Conservation (phyloP, 2,113 vertebrate genomes). For the Macaca nemestrina region DNA sequence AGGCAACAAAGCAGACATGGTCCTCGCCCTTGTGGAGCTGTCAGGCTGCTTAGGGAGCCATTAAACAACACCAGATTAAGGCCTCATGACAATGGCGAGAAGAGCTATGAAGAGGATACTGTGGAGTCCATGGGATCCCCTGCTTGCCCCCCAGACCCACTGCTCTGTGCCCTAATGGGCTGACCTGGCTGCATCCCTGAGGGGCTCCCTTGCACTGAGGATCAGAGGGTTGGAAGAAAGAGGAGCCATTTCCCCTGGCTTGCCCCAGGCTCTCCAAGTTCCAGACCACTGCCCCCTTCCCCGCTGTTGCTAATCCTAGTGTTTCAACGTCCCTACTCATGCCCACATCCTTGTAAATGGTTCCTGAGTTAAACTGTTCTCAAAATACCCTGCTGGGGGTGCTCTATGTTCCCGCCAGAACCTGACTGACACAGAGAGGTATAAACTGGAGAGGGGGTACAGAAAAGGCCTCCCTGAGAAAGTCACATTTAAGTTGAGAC, state of each 20-base stretch:
- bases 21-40: neutral
- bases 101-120: neutral
- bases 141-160: neutral
- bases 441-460: neutral
- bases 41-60: neutral
- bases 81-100: too few relatives aligned
- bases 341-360: neutral
- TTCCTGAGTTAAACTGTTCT: neutral
- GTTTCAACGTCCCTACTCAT: neutral
- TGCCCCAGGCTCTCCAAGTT: neutral
- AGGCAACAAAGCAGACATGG: neutral
- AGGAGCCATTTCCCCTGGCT: neutral
- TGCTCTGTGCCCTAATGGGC: neutral
- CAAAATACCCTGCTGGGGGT: neutral
- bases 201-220: neutral
- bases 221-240: neutral
- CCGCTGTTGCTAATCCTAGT: neutral
- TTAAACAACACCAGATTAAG: neutral
- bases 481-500: neutral
- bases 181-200: too few relatives aligned
- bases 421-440: neutral
- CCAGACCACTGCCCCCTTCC: neutral
- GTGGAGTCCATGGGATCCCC: neutral
- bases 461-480: neutral
- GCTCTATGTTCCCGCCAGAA: neutral